A percentile compares a stretch with the other conserved stretches of the same genome.
These are phyloP conservation scores for Dissostichus mawsoni DNA, from an alignment of 2,113 vertebrate genomes.

Conservation along the genomic window DNA sequence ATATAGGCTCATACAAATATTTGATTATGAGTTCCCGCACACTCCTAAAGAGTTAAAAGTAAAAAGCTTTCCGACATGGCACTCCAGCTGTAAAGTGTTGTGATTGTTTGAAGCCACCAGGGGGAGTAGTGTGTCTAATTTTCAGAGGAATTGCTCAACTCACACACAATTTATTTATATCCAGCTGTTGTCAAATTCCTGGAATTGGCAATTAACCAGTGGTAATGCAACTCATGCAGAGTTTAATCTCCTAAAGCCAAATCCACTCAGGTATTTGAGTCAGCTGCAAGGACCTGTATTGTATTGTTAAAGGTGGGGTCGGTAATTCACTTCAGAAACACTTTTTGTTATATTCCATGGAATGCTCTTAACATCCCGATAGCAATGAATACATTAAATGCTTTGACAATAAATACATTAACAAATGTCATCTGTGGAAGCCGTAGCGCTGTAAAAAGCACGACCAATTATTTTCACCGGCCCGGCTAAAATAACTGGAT, in stretches of 20 bases:
- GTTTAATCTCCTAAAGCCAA: constrained; percentile 53
- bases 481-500: too few relatives aligned
- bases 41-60: not conserved
- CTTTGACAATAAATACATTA: too few relatives aligned
- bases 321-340: not conserved
- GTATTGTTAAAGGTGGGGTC: not conserved
- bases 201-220: constrained; percentile 38
- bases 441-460: too few relatives aligned
- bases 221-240: constrained; percentile 25
- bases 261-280: constrained; percentile 58
- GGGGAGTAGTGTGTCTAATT: constrained; percentile 51
- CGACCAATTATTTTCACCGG: too few relatives aligned
- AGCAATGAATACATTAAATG: too few relatives aligned
- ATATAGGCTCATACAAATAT: not conserved
- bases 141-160: constrained; percentile 5
- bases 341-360: too few relatives aligned
- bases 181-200: constrained; percentile 33
- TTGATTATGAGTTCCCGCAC: not conserved
- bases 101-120: constrained; percentile 62
- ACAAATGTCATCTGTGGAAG: too few relatives aligned
- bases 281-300: constrained; percentile 22
- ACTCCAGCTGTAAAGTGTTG: constrained; percentile 5
- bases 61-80: not conserved
- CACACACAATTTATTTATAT: not conserved
- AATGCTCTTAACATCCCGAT: too few relatives aligned